Evolutionary conservation across 2,888 invertebrate species (phyloP).

Genomic region (Polietes domitor): DNA sequence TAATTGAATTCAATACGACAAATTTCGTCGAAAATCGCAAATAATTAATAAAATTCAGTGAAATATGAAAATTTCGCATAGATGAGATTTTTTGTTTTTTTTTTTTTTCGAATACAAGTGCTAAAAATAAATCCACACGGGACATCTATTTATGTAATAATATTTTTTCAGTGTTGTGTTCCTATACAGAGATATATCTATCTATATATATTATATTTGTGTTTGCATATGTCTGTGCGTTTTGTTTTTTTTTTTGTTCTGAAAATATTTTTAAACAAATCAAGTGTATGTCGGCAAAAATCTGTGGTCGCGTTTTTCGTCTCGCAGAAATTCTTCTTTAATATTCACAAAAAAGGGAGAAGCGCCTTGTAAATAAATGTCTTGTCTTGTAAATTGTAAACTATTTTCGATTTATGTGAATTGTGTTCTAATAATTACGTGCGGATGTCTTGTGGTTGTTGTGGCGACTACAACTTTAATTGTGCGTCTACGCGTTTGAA

Average conservation of each 20-base stretch:
- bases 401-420: not conserved
- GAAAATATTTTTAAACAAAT: constrained; percentile 53
- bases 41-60: constrained; percentile 23
- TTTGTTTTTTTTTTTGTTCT: not conserved
- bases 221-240: constrained; percentile 39
- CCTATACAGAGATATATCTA: not conserved
- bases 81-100: not conserved
- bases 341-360: constrained; percentile 21
- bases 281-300: constrained; percentile 58
- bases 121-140: constrained; percentile 79
- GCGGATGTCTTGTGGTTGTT: not conserved
- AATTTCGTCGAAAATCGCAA: not conserved
- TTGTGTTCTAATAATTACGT: not conserved
- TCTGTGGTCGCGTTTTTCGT: not conserved
- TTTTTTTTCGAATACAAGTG: constrained; percentile 63
- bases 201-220: constrained; percentile 1
- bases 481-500: not conserved
- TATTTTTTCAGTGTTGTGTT: constrained; percentile 54
- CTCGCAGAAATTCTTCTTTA: constrained; percentile 40
- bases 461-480: not conserved
- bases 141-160: constrained; percentile 79
- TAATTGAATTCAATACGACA: constrained; percentile 6
- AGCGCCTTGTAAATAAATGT: not conserved
- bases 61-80: constrained; percentile 20
- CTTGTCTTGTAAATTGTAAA: constrained; percentile 43